A percentile compares a stretch with the other conserved stretches of the same genome.
phyloP scores from a whole-genome alignment of 2,113 vertebrate species.

The Ptilonorhynchus violaceus region DNA sequence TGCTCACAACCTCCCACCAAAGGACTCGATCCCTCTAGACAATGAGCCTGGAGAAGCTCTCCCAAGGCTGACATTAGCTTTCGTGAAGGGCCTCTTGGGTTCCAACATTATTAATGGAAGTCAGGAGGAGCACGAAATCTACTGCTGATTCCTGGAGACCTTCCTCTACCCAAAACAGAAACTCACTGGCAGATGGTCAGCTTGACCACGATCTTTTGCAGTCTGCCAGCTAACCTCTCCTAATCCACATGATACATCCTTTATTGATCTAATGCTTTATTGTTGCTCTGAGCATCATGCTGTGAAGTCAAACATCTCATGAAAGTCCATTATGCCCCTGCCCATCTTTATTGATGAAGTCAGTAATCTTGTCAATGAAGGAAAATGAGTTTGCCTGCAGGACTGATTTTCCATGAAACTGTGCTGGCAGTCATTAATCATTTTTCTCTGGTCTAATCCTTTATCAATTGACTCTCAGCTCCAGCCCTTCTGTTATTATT shows the following conservation, averaged over 20 bases:
- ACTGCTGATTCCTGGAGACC: not conserved
- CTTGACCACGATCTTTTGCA: not conserved
- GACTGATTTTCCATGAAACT: not conserved
- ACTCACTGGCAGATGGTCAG: not conserved
- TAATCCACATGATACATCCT: not conserved
- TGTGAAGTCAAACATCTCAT: not conserved
- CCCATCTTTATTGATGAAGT: not conserved
- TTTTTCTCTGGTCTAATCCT: not conserved
- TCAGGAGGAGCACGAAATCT: not conserved
- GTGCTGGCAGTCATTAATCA: not conserved
- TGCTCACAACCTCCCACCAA: not conserved
- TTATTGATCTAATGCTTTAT: not conserved
- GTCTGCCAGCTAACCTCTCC: not conserved
- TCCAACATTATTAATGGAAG: not conserved
- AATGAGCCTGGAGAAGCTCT: not conserved
- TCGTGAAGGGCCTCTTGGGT: not conserved
- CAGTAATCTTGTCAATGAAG: conserved; percentile 6
- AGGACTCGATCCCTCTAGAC: not conserved
- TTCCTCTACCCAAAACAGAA: not conserved
- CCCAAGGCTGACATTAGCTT: not conserved
- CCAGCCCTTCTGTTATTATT: not conserved
- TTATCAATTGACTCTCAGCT: not conserved
- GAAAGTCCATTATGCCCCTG: not conserved
- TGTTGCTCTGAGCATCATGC: not conserved
- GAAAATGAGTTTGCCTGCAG: conserved; percentile 24